Percentiles rank a stretch among this genome's conserved stretches.
phyloP scores from a whole-genome alignment of 2,113 vertebrate species.

The Cygnus atratus region DNA sequence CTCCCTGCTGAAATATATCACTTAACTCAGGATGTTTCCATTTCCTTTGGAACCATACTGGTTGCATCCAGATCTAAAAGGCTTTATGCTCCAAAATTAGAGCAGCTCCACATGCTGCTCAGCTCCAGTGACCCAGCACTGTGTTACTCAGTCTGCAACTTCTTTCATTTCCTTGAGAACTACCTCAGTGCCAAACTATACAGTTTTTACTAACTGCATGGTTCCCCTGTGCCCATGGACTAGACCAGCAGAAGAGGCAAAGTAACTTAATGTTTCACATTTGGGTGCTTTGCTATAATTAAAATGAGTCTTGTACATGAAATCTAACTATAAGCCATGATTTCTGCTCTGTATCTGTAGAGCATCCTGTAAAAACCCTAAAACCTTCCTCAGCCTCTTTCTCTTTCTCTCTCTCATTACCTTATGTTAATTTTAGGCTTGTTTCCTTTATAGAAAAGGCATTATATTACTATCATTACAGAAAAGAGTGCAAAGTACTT shows the following conservation, averaged over 20 bases:
- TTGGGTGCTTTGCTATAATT: constrained; percentile 11
- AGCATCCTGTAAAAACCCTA: not conserved
- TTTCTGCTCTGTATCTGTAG: not conserved
- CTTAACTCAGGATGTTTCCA: not conserved
- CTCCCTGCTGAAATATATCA: not conserved
- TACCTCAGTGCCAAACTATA: not conserved
- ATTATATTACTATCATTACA: constrained; percentile 3
- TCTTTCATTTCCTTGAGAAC: not conserved
- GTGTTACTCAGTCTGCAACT: not conserved
- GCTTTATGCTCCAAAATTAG: not conserved
- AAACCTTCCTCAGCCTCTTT: not conserved
- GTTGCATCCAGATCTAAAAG: not conserved
- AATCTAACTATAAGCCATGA: constrained; percentile 3
- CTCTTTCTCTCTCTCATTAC: not conserved
- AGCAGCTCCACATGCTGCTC: not conserved
- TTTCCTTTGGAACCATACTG: not conserved
- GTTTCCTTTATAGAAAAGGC: not conserved
- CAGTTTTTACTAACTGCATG: fast-evolving
- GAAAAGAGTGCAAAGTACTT: not conserved
- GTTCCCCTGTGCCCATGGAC: not conserved
- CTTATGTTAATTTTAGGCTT: not conserved
- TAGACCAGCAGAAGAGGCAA: not conserved
- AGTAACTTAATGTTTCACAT: not conserved
- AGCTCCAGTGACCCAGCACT: not conserved
- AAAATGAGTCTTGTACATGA: not conserved